phyloP scores from a whole-genome alignment of 2,888 invertebrate species.

The Amphipyra berbera region DNA sequence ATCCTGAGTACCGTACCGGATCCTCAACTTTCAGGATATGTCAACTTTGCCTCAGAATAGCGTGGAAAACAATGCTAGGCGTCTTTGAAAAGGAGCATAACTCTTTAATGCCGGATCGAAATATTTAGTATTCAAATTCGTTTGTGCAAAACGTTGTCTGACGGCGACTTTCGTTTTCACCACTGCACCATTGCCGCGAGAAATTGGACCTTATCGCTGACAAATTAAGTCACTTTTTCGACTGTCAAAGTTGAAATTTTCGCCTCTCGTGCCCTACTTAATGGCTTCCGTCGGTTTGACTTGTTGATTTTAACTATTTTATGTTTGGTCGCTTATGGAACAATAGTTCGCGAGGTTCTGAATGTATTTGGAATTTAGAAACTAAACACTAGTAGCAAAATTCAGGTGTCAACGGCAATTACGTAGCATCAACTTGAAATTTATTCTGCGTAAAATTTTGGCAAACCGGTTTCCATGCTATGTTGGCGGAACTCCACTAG shows the following conservation, averaged over 20 bases:
- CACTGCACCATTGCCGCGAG: constrained; percentile 35
- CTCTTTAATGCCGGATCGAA: constrained; percentile 66
- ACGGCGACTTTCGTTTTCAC: constrained; percentile 87
- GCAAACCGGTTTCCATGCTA: constrained; percentile 38
- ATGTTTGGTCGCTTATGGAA: constrained; percentile 68
- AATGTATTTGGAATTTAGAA: constrained; percentile 53
- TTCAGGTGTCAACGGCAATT: constrained; percentile 40
- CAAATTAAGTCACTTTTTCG: constrained; percentile 61
- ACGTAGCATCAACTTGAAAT: constrained; percentile 21
- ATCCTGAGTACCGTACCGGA: neutral
- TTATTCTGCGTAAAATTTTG: constrained; percentile 29
- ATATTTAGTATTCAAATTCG: constrained; percentile 85
- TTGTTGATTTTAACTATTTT: constrained; percentile 85
- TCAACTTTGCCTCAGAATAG: neutral
- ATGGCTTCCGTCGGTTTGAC: constrained; percentile 79
- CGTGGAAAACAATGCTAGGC: constrained; percentile 25
- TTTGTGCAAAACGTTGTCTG: constrained; percentile 83
- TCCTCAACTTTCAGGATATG: constrained; percentile 5
- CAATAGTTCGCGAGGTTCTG: constrained; percentile 60
- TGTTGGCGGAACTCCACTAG: constrained; percentile 24
- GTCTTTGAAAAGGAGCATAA: constrained; percentile 50
- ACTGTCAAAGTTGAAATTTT: constrained; percentile 74
- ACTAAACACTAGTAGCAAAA: constrained; percentile 50
- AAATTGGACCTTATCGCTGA: constrained; percentile 63
- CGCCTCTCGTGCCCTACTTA: constrained; percentile 84